A percentile compares a stretch with the other conserved stretches of the same genome.
Conservation (phyloP, 2,797 vertebrate species). For the Percopsis omiscomaycus region DNA sequence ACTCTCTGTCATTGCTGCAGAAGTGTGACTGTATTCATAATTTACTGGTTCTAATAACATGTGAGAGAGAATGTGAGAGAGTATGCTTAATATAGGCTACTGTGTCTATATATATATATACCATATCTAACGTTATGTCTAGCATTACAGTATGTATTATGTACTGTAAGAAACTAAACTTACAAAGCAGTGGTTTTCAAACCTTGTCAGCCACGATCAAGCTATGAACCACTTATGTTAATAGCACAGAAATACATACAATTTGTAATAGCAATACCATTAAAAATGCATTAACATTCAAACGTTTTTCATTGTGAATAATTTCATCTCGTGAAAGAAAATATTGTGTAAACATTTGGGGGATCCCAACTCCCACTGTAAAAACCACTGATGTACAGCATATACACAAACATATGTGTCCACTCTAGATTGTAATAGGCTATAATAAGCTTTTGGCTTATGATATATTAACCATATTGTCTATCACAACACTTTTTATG, state of each 20-base stretch:
- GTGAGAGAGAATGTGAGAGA: slow-evolving; percentile 11
- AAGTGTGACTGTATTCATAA: slow-evolving; percentile 40
- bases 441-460: background rate
- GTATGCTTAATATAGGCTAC: background rate
- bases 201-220: slow-evolving; percentile 16
- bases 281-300: background rate
- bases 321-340: too few species aligned
- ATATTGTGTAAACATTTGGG: background rate
- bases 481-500: slow-evolving; percentile 17
- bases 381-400: background rate
- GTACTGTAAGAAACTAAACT: too few species aligned
- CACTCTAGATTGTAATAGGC: too few species aligned
- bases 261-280: background rate
- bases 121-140: too few species aligned
- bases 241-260: background rate
- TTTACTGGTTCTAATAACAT: slow-evolving; percentile 31
- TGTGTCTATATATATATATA: slow-evolving; percentile 11
- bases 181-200: slow-evolving; percentile 2
- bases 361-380: background rate
- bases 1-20: slow-evolving; percentile 37
- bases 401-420: background rate
- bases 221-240: background rate
- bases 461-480: slow-evolving; percentile 10
- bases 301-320: too few species aligned
- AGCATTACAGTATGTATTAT: slow-evolving; percentile 19